Percentiles rank a stretch among this genome's conserved stretches.
Evolutionary conservation across 2,797 vertebrate species (phyloP).

Genomic region (Parauchenoglanis ngamensis): DNA sequence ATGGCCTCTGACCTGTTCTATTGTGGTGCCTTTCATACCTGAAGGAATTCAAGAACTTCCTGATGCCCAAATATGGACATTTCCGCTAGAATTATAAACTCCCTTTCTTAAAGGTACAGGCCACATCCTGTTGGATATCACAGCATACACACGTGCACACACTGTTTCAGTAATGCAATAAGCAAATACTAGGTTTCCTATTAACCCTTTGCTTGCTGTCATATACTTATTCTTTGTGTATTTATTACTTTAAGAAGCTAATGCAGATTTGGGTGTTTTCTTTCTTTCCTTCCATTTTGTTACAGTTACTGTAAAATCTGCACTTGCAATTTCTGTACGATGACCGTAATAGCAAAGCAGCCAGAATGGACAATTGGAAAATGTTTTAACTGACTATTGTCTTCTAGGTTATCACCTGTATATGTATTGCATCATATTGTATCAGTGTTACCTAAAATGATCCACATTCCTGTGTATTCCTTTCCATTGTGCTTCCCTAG

Average conservation of each 20-base stretch:
- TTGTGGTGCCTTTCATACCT: slow-evolving; percentile 61
- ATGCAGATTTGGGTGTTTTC: background rate
- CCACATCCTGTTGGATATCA: slow-evolving; percentile 49
- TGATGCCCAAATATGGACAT: slow-evolving; percentile 71
- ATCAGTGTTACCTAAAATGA: background rate
- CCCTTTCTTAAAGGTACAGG: slow-evolving; percentile 46
- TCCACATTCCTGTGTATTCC: background rate
- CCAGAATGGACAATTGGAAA: background rate
- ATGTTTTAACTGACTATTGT: background rate
- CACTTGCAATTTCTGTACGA: background rate
- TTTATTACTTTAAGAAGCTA: background rate
- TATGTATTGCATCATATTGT: too few species aligned
- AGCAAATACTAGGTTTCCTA: slow-evolving; percentile 40
- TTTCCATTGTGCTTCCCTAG: slow-evolving; percentile 18
- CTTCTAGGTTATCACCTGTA: background rate
- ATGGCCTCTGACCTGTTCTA: slow-evolving; percentile 28
- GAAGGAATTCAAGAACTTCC: slow-evolving; percentile 75
- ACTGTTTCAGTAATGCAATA: slow-evolving; percentile 20
- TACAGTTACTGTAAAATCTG: background rate
- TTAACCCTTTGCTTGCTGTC: slow-evolving; percentile 43
- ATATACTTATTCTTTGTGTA: background rate
- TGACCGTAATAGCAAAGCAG: background rate
- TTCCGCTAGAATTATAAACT: slow-evolving; percentile 62
- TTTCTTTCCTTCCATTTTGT: background rate
- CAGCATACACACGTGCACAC: background rate